Conservation (phyloP, 2,797 vertebrate species). For the Graptemys geographica region DNA sequence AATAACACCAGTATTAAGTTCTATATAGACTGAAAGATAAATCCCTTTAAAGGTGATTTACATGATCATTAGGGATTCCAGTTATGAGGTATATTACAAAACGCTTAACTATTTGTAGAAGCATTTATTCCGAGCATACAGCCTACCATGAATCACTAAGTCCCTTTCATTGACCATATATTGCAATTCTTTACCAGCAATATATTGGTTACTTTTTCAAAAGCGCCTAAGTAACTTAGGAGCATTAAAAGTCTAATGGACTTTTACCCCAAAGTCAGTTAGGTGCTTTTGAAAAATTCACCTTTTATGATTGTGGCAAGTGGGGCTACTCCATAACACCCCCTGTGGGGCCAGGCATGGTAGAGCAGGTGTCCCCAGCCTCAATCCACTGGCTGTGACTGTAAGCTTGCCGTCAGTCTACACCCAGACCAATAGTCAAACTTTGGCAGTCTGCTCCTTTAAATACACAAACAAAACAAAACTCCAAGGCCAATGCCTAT, state of each 20-base stretch:
- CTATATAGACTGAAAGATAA: background rate
- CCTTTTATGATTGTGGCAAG: background rate
- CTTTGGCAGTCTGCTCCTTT: background rate
- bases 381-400: background rate
- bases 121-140: background rate
- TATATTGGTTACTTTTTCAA: background rate
- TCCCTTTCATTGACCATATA: background rate
- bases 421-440: background rate
- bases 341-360: background rate
- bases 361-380: background rate
- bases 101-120: background rate
- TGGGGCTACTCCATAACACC: background rate
- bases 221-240: background rate
- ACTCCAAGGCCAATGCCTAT: background rate
- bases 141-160: background rate
- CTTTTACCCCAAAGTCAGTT: background rate
- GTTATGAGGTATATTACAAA: background rate
- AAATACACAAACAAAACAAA: background rate
- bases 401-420: background rate
- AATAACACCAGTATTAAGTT: too few relatives aligned
- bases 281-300: background rate
- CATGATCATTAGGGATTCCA: background rate
- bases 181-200: background rate
- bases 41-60: background rate
- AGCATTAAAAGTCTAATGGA: background rate